These are phyloP conservation scores for Phorcus lineatus DNA, from an alignment of 2,888 invertebrate genomes.

Conservation along the genomic window DNA sequence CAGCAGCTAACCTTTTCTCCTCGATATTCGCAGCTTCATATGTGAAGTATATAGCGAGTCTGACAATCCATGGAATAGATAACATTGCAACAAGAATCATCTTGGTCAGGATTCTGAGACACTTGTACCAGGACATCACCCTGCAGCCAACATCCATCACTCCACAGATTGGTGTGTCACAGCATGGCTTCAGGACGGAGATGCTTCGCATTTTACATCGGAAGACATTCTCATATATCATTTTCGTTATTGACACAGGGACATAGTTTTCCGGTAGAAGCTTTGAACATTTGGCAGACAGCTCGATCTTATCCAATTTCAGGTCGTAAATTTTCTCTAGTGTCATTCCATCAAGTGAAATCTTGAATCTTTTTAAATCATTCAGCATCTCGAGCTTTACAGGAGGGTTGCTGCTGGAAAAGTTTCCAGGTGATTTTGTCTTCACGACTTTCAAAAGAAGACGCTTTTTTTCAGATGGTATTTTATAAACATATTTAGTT, in stretches of 20 bases:
- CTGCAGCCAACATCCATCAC: constrained; percentile 28
- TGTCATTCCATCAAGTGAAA: constrained; percentile 33
- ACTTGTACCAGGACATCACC: constrained; percentile 51
- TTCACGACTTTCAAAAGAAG: background rate
- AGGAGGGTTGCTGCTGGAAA: constrained; percentile 26
- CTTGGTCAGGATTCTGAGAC: constrained; percentile 50
- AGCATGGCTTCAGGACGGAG: constrained; percentile 33
- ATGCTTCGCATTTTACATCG: constrained; percentile 64
- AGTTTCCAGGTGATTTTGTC: constrained; percentile 33
- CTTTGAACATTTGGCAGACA: constrained; percentile 51
- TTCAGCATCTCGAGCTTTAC: constrained; percentile 33
- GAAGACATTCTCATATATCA: constrained; percentile 58
- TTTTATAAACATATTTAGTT: constrained; percentile 23
- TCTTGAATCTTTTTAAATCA: constrained; percentile 41
- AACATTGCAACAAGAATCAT: constrained; percentile 50
- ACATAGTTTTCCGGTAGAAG: constrained; percentile 52
- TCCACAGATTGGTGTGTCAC: constrained; percentile 35
- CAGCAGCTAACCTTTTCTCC: constrained; percentile 23
- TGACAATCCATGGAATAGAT: constrained; percentile 57
- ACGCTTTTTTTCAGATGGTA: background rate
- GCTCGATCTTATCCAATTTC: constrained; percentile 39
- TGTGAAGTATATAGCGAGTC: constrained; percentile 60
- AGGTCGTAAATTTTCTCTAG: constrained; percentile 36
- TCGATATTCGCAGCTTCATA: constrained; percentile 46
- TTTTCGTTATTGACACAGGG: constrained; percentile 53